Conservation (phyloP, 2,888 invertebrate species). For the Norana najaformis region DNA sequence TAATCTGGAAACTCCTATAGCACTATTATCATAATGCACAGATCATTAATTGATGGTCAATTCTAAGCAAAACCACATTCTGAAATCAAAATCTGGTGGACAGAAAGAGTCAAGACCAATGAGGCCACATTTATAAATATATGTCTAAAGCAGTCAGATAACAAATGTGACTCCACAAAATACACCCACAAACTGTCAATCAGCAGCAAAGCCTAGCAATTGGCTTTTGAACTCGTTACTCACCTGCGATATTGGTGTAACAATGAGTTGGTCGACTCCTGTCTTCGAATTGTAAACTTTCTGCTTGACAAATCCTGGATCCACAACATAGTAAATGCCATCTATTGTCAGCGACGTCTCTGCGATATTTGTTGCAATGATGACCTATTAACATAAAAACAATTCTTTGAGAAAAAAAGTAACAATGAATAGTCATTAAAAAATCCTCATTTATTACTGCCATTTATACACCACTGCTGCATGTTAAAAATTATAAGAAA, state of each 20-base stretch:
- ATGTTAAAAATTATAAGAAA: background rate
- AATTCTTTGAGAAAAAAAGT: background rate
- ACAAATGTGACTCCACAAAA: no score
- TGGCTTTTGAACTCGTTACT: background rate
- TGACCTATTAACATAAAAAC: conserved; percentile 62
- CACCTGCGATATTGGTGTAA: conserved; percentile 95
- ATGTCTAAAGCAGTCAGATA: no score
- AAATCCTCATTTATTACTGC: background rate
- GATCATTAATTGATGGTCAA: no score
- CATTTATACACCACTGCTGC: background rate
- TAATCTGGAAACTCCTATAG: no score
- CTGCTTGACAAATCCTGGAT: conserved; percentile 99
- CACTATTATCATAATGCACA: no score
- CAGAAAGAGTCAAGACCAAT: no score
- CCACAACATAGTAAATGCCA: conserved; percentile 98
- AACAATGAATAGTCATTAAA: background rate
- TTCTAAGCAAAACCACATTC: no score
- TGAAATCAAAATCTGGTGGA: no score
- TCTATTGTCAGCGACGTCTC: conserved; percentile 98
- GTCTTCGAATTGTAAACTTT: conserved; percentile 85
- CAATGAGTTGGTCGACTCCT: conserved; percentile 96
- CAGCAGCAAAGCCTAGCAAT: background rate
- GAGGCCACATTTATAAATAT: no score
- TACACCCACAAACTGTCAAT: no score
- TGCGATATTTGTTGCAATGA: conserved; percentile 98